phyloP scores from a whole-genome alignment of 2,888 invertebrate species.

The Caenorhabditis drosophilae region DNA sequence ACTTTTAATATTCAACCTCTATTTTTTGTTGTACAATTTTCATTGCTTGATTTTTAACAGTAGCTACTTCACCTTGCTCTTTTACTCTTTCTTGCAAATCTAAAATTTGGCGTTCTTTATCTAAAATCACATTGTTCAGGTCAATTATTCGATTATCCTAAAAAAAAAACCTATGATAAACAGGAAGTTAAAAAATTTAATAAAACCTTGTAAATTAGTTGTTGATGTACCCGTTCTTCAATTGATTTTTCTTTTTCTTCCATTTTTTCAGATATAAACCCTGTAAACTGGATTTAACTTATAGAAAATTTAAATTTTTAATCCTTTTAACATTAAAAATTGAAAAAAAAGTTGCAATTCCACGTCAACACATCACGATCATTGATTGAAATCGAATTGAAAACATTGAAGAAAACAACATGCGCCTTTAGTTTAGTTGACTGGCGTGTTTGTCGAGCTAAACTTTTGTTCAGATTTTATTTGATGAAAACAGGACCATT shows the following conservation, averaged over 20 bases:
- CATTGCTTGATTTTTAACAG: conserved; percentile 63
- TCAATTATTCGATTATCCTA: conserved; percentile 77
- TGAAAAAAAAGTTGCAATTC: neutral
- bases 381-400: neutral
- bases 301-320: neutral
- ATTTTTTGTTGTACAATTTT: conserved; percentile 59
- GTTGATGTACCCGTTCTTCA: conserved; percentile 51
- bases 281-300: neutral
- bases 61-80: conserved; percentile 64
- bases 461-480: too few relatives aligned
- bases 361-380: neutral
- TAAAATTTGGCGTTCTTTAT: conserved; percentile 79
- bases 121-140: conserved; percentile 77
- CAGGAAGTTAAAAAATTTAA: neutral
- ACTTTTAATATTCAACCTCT: too few relatives aligned
- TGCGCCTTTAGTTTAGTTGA: too few relatives aligned
- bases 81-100: conserved; percentile 73
- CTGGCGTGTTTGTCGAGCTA: too few relatives aligned
- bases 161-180: neutral
- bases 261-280: neutral
- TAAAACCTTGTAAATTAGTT: conserved; percentile 47
- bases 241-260: conserved; percentile 14
- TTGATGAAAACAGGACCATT: too few relatives aligned
- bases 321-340: neutral
- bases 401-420: too few relatives aligned